Base-by-base conservation (phyloP, 2,888 invertebrate genomes). In the Bruchidius siliquastri region DNA sequence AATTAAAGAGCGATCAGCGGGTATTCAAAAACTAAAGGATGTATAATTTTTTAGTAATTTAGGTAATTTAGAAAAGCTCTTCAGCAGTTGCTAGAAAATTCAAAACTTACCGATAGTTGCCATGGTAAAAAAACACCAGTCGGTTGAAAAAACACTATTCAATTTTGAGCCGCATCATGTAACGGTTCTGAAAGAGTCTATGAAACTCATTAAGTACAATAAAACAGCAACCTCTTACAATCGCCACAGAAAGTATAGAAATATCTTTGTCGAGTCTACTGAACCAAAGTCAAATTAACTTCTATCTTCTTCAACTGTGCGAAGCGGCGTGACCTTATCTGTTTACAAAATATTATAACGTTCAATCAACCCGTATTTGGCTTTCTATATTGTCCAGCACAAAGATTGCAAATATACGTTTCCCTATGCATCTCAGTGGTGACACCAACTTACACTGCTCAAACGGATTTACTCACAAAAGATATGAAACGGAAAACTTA, bases 121-220 rank as follows among this genome's bases (percentile, higher is more conserved):
- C 49, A 49, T 49, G 49, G 26, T 49, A 13, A 49, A 49, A 8
- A 30, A 30, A 30, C 30, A 30, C 30, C n/a, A n/a, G n/a, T 26
- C 26, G 26, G 26, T 26, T 49, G 18, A 49, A 49, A 8, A 49
- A 49, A 49, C 49, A 49, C 49, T 49, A 49, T 49, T 49, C 18
- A 13, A 18, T 49, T 8, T 49, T 8, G 13, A 49, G 13, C 18
- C 13, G 13, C 18, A 49, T 49, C 6, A 18, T 49, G 49, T 49
- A 49, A 18, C 13, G 49, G 6, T 18, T 4, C 49, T 49, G 13
- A 3, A 49, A 4, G 49, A 1, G 3, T 49, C 8, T 13, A 49
- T 18, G 49, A 1, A 78, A 77, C 74, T 74, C 75, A 75, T 77
- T 80, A 80, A 80, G 80, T 80, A 80, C 80, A 79, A 77, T 76